Percentiles rank a stretch among this genome's conserved stretches.
Evolutionary conservation across 2,797 vertebrate species (phyloP).

Genomic region (Craterocephalus amniculus): DNA sequence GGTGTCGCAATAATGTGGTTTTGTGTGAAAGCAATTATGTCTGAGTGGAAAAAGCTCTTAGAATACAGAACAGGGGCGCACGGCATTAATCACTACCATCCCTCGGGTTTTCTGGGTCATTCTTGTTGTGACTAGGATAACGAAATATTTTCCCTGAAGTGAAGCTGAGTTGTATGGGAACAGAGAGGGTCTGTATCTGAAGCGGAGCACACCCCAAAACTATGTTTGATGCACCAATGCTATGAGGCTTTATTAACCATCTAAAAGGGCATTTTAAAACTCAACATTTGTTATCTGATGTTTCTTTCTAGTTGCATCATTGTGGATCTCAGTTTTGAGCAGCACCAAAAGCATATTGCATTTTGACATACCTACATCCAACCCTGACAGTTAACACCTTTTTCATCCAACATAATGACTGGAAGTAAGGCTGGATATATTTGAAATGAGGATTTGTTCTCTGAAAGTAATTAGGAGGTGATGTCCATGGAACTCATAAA

Average conservation of each 20-base stretch:
- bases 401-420: constrained; percentile 45
- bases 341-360: constrained; percentile 3
- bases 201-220: constrained; percentile 48
- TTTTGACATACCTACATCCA: constrained; percentile 43
- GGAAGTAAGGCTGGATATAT: constrained; percentile 56
- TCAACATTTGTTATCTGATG: constrained; percentile 47
- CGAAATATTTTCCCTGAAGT: constrained; percentile 50
- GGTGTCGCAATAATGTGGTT: constrained; percentile 30
- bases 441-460: constrained; percentile 65
- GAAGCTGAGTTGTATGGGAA: constrained; percentile 60
- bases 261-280: constrained; percentile 45
- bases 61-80: constrained; percentile 63
- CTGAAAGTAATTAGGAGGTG: constrained; percentile 69
- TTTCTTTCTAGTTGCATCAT: constrained; percentile 64
- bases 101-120: constrained; percentile 70
- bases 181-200: constrained; percentile 55
- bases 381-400: constrained; percentile 46
- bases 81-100: constrained; percentile 58
- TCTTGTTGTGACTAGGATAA: constrained; percentile 51
- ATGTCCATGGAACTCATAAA: constrained; percentile 69
- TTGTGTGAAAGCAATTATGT: constrained; percentile 38
- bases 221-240: constrained; percentile 50
- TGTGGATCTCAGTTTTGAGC: constrained; percentile 43
- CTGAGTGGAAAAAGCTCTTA: constrained; percentile 28
- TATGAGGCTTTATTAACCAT: constrained; percentile 55